A percentile compares a stretch with the other conserved stretches of the same genome.
Conservation (phyloP, 2,888 invertebrate species). For the Aleiodes testaceus region DNA sequence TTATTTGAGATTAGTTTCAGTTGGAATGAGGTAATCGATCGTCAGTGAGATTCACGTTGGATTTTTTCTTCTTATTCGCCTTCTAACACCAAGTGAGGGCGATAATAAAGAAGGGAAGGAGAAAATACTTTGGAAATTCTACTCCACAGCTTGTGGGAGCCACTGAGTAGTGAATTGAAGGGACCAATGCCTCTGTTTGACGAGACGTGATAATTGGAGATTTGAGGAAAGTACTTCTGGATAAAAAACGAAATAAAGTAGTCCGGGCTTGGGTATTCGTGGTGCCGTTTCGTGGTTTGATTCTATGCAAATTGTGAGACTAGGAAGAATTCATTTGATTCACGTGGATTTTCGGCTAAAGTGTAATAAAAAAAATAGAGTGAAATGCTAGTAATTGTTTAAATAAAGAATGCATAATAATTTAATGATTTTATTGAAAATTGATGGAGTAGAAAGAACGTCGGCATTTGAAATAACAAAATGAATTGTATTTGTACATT, state of each 20-base stretch:
- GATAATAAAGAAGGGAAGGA: conserved; percentile 37
- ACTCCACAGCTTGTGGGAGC: conserved; percentile 40
- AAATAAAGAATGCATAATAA: not conserved
- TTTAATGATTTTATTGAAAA: conserved; percentile 1
- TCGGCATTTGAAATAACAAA: conserved; percentile 31
- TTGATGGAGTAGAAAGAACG: conserved; percentile 17
- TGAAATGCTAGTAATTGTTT: conserved; percentile 1
- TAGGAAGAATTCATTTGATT: conserved; percentile 26
- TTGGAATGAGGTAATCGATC: conserved; percentile 5
- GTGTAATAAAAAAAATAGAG: conserved; percentile 3
- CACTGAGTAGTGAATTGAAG: conserved; percentile 54
- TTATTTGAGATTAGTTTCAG: conserved; percentile 10
- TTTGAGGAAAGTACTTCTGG: conserved; percentile 49
- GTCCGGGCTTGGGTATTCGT: conserved; percentile 13
- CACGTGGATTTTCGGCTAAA: conserved; percentile 3
- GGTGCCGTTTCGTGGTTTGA: conserved; percentile 33
- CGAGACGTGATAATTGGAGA: conserved; percentile 60
- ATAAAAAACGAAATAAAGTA: conserved; percentile 42
- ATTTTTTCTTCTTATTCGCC: not conserved
- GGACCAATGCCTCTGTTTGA: conserved; percentile 56
- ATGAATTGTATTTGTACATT: conserved; percentile 67
- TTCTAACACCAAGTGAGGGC: conserved; percentile 31
- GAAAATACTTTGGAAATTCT: conserved; percentile 17
- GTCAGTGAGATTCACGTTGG: conserved; percentile 13
- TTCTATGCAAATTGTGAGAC: conserved; percentile 35